Evolutionary conservation across 1,140 invertebrate genomes (phyloP).

Genomic region (Adoxophyes honmai): DNA sequence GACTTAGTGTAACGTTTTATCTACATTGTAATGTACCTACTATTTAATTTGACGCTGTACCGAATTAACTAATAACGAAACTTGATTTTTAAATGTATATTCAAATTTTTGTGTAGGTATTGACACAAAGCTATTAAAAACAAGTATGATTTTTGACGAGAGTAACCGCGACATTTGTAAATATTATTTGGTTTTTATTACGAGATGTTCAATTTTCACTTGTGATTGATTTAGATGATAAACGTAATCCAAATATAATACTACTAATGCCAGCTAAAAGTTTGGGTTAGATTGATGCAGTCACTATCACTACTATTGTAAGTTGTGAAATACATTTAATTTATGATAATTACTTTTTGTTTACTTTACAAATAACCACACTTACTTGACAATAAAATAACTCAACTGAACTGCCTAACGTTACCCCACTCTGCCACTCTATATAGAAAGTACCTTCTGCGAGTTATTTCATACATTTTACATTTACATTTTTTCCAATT

Average conservation of each 20-base stretch:
- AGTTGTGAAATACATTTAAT: constrained; percentile 75
- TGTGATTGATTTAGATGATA: constrained; percentile 67
- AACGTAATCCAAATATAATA: constrained; percentile 67
- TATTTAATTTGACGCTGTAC: too few species aligned
- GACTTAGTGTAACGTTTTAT: neutral
- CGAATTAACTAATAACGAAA: too few species aligned
- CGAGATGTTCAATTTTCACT: constrained; percentile 39
- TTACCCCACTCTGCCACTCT: too few species aligned
- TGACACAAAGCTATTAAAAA: neutral
- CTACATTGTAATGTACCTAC: too few species aligned
- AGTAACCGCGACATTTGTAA: constrained; percentile 44
- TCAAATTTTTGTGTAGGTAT: too few species aligned
- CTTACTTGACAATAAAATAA: too few species aligned
- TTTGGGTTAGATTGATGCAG: constrained; percentile 67
- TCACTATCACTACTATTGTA: constrained; percentile 57
- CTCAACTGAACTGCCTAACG: too few species aligned
- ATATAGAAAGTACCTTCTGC: too few species aligned
- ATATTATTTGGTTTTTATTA: constrained; percentile 38
- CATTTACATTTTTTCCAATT: too few species aligned
- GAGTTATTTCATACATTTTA: too few species aligned
- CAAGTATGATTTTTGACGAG: constrained; percentile 9
- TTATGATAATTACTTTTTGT: constrained; percentile 39
- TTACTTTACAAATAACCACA: neutral
- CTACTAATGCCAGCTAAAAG: constrained; percentile 71
- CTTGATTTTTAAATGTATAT: too few species aligned